These are phyloP conservation scores for Acrocephalus kingi DNA, from an alignment of 2,113 vertebrate species.

Conservation along the genomic window DNA sequence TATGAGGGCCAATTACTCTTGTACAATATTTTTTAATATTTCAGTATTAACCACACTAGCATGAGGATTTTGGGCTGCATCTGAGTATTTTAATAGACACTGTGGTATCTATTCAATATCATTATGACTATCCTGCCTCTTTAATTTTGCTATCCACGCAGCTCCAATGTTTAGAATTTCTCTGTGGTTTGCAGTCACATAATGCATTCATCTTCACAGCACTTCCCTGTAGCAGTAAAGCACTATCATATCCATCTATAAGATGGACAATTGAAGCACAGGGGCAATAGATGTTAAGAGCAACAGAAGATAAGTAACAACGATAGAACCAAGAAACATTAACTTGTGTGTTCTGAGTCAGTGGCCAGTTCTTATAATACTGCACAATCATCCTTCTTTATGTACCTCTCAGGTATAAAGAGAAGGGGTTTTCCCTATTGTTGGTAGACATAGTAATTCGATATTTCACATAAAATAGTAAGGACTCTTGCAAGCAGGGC, in stretches of 20 bases:
- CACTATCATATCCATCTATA: background rate
- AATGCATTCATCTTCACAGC: background rate
- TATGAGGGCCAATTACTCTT: background rate
- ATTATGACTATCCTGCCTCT: background rate
- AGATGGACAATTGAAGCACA: background rate
- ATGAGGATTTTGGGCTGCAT: background rate
- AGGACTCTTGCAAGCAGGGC: background rate
- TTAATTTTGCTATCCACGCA: background rate
- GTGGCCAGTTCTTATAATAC: no score
- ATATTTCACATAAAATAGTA: background rate
- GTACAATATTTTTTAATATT: background rate
- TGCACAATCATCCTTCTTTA: background rate
- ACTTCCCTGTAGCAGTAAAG: background rate
- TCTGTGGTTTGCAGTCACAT: background rate
- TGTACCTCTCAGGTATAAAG: background rate
- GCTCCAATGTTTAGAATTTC: background rate
- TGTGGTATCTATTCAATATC: background rate
- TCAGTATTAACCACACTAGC: background rate
- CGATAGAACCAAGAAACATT: background rate
- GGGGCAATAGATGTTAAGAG: background rate
- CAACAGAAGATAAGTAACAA: background rate
- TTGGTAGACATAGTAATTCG: background rate
- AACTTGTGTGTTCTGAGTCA: background rate
- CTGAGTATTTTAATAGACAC: background rate
- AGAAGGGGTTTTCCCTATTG: rapidly evolving